Percentiles rank a stretch among this genome's conserved stretches.
These are phyloP conservation scores for Clamator glandarius DNA, from an alignment of 2,797 vertebrate genomes.

Conservation along the genomic window DNA sequence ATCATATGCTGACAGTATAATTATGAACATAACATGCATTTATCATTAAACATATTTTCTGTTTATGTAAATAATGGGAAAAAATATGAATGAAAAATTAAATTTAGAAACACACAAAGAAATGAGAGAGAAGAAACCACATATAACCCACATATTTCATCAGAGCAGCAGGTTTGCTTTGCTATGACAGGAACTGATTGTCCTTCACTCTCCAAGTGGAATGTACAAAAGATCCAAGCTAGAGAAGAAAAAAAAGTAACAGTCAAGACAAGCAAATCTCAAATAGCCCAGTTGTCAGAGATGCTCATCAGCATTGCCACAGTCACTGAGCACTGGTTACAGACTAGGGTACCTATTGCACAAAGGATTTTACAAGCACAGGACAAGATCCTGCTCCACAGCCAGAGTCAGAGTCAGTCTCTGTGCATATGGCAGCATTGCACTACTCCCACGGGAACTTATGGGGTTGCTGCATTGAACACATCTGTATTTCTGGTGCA, in stretches of 20 bases:
- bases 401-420: not conserved
- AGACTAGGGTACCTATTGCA: not conserved
- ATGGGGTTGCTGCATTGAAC: accelerated
- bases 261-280: not conserved
- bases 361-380: not conserved
- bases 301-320: not conserved
- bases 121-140: not conserved
- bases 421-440: not conserved
- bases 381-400: not conserved
- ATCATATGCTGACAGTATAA: not conserved
- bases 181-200: not conserved
- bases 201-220: not conserved
- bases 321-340: not conserved
- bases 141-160: no score
- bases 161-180: not conserved
- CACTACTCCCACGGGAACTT: accelerated
- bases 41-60: not conserved
- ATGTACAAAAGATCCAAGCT: not conserved
- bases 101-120: not conserved
- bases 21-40: not conserved
- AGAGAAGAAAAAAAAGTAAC: not conserved
- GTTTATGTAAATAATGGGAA: not conserved
- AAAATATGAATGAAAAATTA: not conserved
- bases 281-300: not conserved
- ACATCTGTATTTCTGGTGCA: not conserved